phyloP scores from a whole-genome alignment of 2,888 invertebrate species.

The Morpho achilles region DNA sequence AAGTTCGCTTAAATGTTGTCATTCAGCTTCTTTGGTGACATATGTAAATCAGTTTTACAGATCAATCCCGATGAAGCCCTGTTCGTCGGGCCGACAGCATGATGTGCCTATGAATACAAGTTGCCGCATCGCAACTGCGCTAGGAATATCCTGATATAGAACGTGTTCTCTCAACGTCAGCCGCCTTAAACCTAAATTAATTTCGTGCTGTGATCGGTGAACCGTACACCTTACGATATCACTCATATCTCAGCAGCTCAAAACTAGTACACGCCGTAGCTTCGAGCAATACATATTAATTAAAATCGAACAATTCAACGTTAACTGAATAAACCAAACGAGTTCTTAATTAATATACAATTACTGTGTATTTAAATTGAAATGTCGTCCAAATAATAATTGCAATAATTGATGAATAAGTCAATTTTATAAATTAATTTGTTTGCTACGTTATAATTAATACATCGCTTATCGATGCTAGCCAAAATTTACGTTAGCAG shows the following conservation, averaged over 20 bases:
- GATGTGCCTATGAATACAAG: conserved; percentile 53
- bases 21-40: conserved; percentile 15
- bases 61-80: conserved; percentile 45
- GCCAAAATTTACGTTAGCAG: conserved; percentile 52
- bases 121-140: conserved; percentile 33
- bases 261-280: not conserved
- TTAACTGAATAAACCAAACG: conserved; percentile 11
- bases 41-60: conserved; percentile 61
- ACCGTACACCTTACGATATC: conserved; percentile 62
- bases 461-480: conserved; percentile 2
- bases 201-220: conserved; percentile 63
- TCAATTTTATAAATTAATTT: conserved; percentile 3
- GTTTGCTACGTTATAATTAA: conserved; percentile 1
- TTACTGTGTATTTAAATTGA: conserved; percentile 15
- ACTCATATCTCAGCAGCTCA: conserved; percentile 49
- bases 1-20: conserved; percentile 12
- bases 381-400: conserved; percentile 12
- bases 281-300: not conserved
- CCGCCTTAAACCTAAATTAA: conserved; percentile 63
- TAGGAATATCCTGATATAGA: conserved; percentile 34
- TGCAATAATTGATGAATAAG: conserved; percentile 12
- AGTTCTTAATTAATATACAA: conserved; percentile 11
- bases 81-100: conserved; percentile 41
- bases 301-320: conserved; percentile 9
- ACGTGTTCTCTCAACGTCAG: conserved; percentile 32